phyloP scores from a whole-genome alignment of 2,113 vertebrate genomes.

The Andinoacara biseriatus region DNA sequence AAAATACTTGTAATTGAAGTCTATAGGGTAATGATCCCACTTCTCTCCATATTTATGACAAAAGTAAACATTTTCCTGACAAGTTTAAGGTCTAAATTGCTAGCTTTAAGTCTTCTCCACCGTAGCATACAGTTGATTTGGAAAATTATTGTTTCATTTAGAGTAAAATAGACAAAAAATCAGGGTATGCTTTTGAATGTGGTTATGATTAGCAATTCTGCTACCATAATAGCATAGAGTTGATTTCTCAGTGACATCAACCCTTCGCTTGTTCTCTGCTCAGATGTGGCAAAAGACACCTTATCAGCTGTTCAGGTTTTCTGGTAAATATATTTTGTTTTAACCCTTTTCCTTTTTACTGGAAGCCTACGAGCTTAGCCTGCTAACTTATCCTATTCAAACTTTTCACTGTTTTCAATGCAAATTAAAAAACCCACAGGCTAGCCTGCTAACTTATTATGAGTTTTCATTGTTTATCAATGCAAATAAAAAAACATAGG shows the following conservation, averaged over 20 bases:
- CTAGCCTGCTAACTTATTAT: no score
- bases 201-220: neutral
- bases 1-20: neutral
- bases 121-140: no score
- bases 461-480: no score
- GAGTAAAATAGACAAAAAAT: neutral
- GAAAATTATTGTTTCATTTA: neutral
- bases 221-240: neutral
- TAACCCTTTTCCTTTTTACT: neutral
- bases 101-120: neutral
- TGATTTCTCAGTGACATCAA: neutral
- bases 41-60: neutral
- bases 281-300: neutral
- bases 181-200: neutral
- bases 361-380: no score
- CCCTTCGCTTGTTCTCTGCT: neutral
- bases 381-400: no score
- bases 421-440: no score
- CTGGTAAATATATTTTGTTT: neutral
- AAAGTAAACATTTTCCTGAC: neutral
- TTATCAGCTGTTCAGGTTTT: neutral
- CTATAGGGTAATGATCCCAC: neutral
- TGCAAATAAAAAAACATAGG: no score
- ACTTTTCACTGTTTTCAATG: no score
- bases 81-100: neutral